phyloP scores from a whole-genome alignment of 2,797 vertebrate genomes.

The Rhinatrema bivittatum region DNA sequence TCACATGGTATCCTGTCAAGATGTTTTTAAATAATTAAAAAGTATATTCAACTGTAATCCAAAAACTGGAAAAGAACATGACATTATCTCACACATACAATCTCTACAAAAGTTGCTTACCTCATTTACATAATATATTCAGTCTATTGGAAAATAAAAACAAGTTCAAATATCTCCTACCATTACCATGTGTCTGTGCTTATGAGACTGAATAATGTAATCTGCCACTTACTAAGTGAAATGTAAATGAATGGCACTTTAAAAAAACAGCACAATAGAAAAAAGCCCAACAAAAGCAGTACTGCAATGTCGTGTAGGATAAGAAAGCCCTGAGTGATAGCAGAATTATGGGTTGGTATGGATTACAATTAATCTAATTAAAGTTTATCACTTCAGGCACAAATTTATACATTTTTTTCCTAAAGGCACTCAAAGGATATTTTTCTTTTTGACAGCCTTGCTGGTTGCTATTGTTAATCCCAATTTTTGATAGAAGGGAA shows the following conservation, averaged over 20 bases:
- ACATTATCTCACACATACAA: conserved; percentile 78
- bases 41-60: conserved; percentile 77
- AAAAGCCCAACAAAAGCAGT: conserved; percentile 56
- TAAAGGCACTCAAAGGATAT: conserved; percentile 68
- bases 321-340: conserved; percentile 71
- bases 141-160: conserved; percentile 73
- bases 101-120: conserved; percentile 77
- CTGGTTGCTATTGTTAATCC: conserved; percentile 49
- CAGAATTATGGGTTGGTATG: conserved; percentile 57
- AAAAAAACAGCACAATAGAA: conserved; percentile 62
- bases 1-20: conserved; percentile 82
- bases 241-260: conserved; percentile 93
- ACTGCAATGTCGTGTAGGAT: conserved; percentile 45
- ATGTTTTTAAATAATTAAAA: conserved; percentile 83
- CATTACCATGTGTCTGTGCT: conserved; percentile 85
- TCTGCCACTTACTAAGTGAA: conserved; percentile 93
- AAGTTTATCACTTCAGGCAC: conserved; percentile 61
- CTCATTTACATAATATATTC: conserved; percentile 83
- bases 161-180: conserved; percentile 63
- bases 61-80: conserved; percentile 82
- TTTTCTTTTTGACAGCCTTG: conserved; percentile 48
- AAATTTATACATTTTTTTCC: conserved; percentile 56
- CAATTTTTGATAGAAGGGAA: conserved; percentile 45
- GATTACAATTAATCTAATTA: conserved; percentile 60
- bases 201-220: conserved; percentile 85